Base-by-base conservation (phyloP, 2,888 invertebrate species). In the Cylindroiulus punctatus region DNA sequence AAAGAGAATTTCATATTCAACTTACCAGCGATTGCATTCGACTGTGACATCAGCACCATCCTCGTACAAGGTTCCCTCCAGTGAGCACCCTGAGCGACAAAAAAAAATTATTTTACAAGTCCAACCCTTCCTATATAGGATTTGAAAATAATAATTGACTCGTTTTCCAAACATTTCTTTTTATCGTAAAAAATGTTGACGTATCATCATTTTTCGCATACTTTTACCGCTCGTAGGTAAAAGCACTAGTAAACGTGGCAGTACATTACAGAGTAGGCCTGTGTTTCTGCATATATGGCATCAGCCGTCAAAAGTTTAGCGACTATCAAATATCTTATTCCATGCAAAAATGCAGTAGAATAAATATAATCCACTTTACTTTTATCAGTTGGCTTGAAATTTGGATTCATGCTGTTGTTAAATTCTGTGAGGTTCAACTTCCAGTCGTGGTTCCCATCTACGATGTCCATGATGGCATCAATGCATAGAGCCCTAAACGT, bases 11-110 rank as follows among this genome's bases (percentile, higher is more conserved):
- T 12, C 14, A 44, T 12, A 47, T 40, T 36, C 14, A 57, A 84
- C 88, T 88, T 84, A 89, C 90, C 90, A 90, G 30, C 88, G 88
- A 83, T 89, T 89, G 87, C 89, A 89, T 85, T 89, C 89, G 4
- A 89, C 89, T 14, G 88, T 87, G 10, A 89, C 88, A 82, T 89
- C 89, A 47, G 89, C 89, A 0, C 89, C 89, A 86, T 90, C 90
- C 17, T 87, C 88, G 87, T 89, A 90, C 14, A 88, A 86, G 81
- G 89, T 89, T 22, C 88, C 89, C 85, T 89, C 89, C 82, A 90
- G 87, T 0, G 89, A 89, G 84, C 90, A 90, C 86, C 88, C 90
- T 90, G 87, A 22, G 88, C 88, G 14, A 81, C 84, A 87, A 81
- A 86, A 52, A 86, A 32, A 36, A 36, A 4, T 7, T 36, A 36